Evolutionary conservation across 1,140 invertebrate species (phyloP), one percentile per base, ranked within the genome.

Genomic region (Drosophila auraria): DNA sequence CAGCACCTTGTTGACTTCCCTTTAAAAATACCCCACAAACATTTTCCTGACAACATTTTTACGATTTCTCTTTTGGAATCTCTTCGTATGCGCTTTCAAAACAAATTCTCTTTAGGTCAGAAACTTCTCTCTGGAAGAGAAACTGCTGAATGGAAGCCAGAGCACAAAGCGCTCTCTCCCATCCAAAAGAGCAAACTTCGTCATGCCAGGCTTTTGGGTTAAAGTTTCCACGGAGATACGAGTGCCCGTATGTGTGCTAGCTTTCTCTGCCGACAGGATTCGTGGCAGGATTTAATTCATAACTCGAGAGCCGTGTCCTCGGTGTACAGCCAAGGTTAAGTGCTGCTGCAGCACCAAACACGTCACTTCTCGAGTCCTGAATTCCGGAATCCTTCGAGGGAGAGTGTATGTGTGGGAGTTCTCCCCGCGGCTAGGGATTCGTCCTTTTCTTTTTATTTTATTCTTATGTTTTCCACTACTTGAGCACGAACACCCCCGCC

Each of bases 311-410:
- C 70, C 79, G 86, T 89, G 81, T 90, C 86, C 86, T 89, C 86
- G 86, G 78, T 84, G 71, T 77, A 82, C 69, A 90, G 81, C 86
- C 86, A 89, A 89, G 86, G 86, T 89, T 89, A 89, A 89, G 86
- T 82, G 82, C 65, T 66, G 83, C 66, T 54, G 79, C 79, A 71
- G 45, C 44, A 57, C n/a, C 33, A 82, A 82, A 66, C 83, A 87
- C 83, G 83, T 87, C 83, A 87, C 70, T 63, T 30, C 59, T 78
- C 38, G 30, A 44, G 71, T 61, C 69, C 68, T 73, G 74, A 69
- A 56, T 63, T 69, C 51, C 50, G 40, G 70, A 80, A 63, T 73
- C 44, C 54, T 51, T 42, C 23, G 27, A 5, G 30, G 61, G 12
- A 20, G 30, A 38, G 20, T 30, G 42, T 50, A 44, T 23, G 60